Evolutionary conservation across 2,888 invertebrate genomes (phyloP).

Genomic region (Serrognathus titanus): DNA sequence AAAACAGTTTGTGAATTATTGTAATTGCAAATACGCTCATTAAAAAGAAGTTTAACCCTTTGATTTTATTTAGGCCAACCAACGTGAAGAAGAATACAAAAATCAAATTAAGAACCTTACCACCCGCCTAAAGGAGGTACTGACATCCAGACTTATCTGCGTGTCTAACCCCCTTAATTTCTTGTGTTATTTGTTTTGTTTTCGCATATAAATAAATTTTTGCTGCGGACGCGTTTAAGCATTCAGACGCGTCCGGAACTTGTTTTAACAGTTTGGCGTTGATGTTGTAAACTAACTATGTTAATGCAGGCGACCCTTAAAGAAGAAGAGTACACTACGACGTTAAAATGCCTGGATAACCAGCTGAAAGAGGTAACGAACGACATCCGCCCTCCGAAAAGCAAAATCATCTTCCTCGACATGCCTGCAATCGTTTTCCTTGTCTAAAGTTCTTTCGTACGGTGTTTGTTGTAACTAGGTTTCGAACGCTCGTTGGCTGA

Average conservation of each 20-base stretch:
- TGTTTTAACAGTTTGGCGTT: constrained; percentile 37
- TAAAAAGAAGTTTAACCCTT: no score
- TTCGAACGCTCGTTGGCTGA: background rate
- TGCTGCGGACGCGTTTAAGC: background rate
- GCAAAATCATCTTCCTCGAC: constrained; percentile 2
- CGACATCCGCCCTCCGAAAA: constrained; percentile 5
- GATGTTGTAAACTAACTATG: constrained; percentile 41
- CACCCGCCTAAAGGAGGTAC: constrained; percentile 99
- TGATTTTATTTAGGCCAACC: constrained; percentile 76
- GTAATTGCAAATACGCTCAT: no score
- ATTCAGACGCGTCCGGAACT: no score
- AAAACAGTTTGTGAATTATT: no score
- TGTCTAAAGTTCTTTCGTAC: constrained; percentile 3
- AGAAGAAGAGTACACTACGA: constrained; percentile 89
- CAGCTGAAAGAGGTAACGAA: constrained; percentile 88
- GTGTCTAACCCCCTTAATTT: constrained; percentile 19
- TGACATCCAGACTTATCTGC: constrained; percentile 21
- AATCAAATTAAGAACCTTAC: constrained; percentile 99
- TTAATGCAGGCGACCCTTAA: constrained; percentile 84
- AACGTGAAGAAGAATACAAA: constrained; percentile 99
- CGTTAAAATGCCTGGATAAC: constrained; percentile 84
- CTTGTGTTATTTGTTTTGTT: constrained; percentile 14
- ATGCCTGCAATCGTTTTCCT: constrained; percentile 6
- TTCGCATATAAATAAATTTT: background rate
- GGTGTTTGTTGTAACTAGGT: constrained; percentile 1